Evolutionary conservation across 2,113 vertebrate genomes (phyloP), one percentile per base, ranked within the genome.

Genomic region (Brienomyrus longianalis): DNA sequence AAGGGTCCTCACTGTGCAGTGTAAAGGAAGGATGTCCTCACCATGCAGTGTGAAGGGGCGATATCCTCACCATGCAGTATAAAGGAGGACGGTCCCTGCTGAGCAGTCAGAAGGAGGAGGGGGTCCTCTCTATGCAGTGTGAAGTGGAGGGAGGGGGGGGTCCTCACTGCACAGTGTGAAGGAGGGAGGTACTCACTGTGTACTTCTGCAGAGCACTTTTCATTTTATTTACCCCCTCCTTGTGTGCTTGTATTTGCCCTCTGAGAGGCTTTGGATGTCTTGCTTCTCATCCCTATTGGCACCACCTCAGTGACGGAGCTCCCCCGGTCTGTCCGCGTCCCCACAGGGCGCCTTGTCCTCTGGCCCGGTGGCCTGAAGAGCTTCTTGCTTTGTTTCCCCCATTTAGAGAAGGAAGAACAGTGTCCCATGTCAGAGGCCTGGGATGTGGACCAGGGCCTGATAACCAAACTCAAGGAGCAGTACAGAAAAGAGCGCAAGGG

Each of bases 401-500:
- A 93, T 99, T 96, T 98, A 99, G 98, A 99, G 94, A 99, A 99
- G 97, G 98, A 99, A 96, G 98, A 99, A 95, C 97, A 97, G 92
- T 97, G 97, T 96, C 97, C 97, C 94, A 96, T 97, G 94, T 97
- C 97, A 94, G 98, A 99, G 97, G 97, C 98, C 93, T 99, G 98
- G 98, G 98, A 99, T 94, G 98, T 99, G 97, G 98, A 99, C 97
- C 98, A 98, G 97, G 97, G 98, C 96, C 96, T 99, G 96, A 99
- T 99, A 97, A 98, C 97, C 96, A 99, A 99, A 96, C 98, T 99
- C 95, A 99, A 99, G 98, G 98, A 99, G 95, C 97, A 99, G 96
- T 99, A 99, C 98, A 99, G 97, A 98, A 99, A 99, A 98, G 98
- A 99, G 96, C 98, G 98, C 96, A 99, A 98, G 97, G 98, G 98